Conservation (phyloP, 2,113 vertebrate species). For the Monarcha castaneiventris region DNA sequence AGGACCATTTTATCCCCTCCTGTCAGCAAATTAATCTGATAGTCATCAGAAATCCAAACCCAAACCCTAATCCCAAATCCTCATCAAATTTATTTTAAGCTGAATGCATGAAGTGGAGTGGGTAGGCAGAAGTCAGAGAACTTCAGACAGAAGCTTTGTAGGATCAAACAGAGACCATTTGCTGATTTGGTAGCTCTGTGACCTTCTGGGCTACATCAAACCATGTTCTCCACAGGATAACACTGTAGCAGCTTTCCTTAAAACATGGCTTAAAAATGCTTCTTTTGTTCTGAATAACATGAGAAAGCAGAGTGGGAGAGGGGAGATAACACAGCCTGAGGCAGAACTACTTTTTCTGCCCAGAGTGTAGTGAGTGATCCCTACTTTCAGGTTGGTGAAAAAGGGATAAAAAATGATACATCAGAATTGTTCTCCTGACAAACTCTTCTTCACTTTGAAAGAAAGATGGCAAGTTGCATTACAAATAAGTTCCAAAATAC, state of each 20-base stretch:
- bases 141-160: not conserved
- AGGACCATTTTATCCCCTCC: not conserved
- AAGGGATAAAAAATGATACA: not conserved
- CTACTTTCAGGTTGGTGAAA: not conserved
- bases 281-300: not conserved
- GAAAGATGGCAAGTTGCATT: not conserved
- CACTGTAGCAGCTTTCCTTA: not conserved
- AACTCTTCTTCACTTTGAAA: not conserved
- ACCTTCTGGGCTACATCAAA: not conserved
- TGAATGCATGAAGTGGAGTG: not conserved
- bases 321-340: not conserved
- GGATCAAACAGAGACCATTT: not conserved
- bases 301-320: not conserved
- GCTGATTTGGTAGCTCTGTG: not conserved
- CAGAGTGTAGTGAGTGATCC: not conserved
- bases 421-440: not conserved
- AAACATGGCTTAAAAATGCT: not conserved
- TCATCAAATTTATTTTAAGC: not conserved
- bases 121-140: not conserved
- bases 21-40: not conserved
- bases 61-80: not conserved
- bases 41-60: not conserved
- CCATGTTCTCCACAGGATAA: not conserved
- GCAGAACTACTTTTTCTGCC: not conserved
- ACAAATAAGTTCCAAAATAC: not conserved